phyloP scores from a whole-genome alignment of 92 coral and sea anemone species.

The Zoanthus solanderi region DNA sequence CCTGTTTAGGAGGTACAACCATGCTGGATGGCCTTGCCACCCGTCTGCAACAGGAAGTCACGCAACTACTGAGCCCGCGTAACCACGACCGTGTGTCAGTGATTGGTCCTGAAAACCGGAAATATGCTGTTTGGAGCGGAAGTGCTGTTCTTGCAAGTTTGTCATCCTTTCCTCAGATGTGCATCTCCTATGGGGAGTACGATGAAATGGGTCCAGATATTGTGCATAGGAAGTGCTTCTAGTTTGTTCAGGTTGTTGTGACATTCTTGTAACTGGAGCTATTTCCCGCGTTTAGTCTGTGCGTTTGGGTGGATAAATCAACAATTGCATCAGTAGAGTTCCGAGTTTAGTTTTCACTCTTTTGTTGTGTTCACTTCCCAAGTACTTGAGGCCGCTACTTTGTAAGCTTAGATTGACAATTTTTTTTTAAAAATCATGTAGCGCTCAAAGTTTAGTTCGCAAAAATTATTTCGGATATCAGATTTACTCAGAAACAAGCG shows the following conservation, averaged over 20 bases:
- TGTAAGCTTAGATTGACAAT: no score
- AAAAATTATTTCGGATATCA: no score
- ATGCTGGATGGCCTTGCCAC: conserved; percentile 85
- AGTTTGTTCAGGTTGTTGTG: not conserved
- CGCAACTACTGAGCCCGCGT: conserved; percentile 74
- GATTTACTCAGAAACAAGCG: no score
- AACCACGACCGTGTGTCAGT: conserved; percentile 84
- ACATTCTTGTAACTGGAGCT: not conserved
- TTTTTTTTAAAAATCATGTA: no score
- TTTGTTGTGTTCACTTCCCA: no score
- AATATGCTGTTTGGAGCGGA: conserved; percentile 91
- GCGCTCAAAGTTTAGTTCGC: no score
- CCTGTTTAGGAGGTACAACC: conserved; percentile 85
- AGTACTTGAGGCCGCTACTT: no score
- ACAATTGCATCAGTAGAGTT: no score
- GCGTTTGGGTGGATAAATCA: not conserved
- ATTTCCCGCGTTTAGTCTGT: not conserved
- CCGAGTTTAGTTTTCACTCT: no score
- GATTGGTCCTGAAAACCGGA: conserved; percentile 83
- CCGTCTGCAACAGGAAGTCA: conserved; percentile 87
- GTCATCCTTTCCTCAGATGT: conserved; percentile 89
- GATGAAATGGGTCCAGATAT: conserved; percentile 96
- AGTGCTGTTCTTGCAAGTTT: conserved; percentile 90
- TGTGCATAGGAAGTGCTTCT: conserved; percentile 87
- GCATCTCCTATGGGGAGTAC: conserved; percentile 85